A percentile compares a stretch with the other conserved stretches of the same genome.
Evolutionary conservation across 1,140 invertebrate genomes (phyloP).

Genomic region (Ceratosolen fusciceps): DNA sequence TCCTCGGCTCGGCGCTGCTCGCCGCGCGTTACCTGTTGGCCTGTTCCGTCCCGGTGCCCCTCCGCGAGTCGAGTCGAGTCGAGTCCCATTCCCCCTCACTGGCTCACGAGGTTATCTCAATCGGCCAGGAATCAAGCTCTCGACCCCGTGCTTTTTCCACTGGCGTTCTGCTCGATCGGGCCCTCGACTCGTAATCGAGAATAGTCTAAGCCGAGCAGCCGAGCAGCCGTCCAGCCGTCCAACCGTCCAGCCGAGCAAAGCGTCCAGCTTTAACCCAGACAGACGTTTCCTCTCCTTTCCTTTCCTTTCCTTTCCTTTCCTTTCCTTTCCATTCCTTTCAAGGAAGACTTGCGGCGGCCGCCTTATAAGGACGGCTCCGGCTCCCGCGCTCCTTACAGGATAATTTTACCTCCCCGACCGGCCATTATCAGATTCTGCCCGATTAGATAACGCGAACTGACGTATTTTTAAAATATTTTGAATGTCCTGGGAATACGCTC

Average conservation of each 20-base stretch:
- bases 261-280: no score
- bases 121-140: slow-evolving; percentile 20
- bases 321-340: no score
- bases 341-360: no score
- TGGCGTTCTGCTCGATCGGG: not conserved
- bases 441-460: slow-evolving; percentile 11
- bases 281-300: slow-evolving; percentile 4
- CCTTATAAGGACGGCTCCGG: not conserved
- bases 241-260: no score
- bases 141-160: no score
- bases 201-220: not conserved
- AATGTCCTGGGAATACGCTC: not conserved
- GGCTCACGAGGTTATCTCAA: slow-evolving; percentile 52
- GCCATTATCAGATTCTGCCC: not conserved
- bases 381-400: not conserved
- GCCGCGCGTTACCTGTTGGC: slow-evolving; percentile 49
- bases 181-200: not conserved
- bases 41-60: slow-evolving; percentile 13
- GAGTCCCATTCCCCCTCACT: slow-evolving; percentile 20
- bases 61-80: no score
- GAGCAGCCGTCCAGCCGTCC: no score
- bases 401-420: not conserved
- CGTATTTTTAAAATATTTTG: not conserved
- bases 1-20: slow-evolving; percentile 54
- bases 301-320: no score